A percentile compares a stretch with the other conserved stretches of the same genome.
These are phyloP conservation scores for Sebastes kiyomatsui DNA, from an alignment of 2,797 vertebrate species.

Conservation along the genomic window DNA sequence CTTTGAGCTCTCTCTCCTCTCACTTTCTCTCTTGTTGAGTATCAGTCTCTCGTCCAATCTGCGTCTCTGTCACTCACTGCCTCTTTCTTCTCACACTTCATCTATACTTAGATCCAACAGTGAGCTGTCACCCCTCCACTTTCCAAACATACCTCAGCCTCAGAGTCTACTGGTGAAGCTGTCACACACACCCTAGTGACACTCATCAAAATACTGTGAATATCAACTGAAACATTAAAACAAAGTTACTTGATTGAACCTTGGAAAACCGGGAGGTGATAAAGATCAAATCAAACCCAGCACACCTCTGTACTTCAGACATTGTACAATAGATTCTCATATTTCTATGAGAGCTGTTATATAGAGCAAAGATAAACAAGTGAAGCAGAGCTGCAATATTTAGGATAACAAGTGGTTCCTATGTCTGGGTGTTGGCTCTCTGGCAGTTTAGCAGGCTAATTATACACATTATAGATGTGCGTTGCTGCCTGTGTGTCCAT, in stretches of 20 bases:
- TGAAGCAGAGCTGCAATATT: conserved; percentile 16
- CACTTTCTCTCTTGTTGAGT: background rate
- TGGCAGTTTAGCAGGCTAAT: conserved; percentile 32
- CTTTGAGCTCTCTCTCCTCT: background rate
- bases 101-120: conserved; percentile 62
- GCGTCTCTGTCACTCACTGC: conserved; percentile 49
- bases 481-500: conserved; percentile 19
- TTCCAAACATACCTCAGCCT: conserved; percentile 22
- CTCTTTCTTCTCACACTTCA: conserved; percentile 46
- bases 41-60: conserved; percentile 31
- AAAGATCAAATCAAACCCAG: background rate
- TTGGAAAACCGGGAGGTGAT: background rate
- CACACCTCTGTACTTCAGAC: background rate
- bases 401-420: conserved; percentile 32
- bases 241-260: background rate
- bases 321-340: background rate
- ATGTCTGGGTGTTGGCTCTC: conserved; percentile 45
- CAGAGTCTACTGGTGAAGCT: background rate
- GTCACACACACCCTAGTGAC: background rate
- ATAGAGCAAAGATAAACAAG: conserved; percentile 23
- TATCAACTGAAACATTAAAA: background rate
- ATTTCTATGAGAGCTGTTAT: conserved; percentile 6
- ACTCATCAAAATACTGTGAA: background rate
- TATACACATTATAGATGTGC: conserved; percentile 31
- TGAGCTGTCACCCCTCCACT: conserved; percentile 26